phyloP scores from a whole-genome alignment of 2,797 vertebrate species.

The Cryptoblepharus egeriae region DNA sequence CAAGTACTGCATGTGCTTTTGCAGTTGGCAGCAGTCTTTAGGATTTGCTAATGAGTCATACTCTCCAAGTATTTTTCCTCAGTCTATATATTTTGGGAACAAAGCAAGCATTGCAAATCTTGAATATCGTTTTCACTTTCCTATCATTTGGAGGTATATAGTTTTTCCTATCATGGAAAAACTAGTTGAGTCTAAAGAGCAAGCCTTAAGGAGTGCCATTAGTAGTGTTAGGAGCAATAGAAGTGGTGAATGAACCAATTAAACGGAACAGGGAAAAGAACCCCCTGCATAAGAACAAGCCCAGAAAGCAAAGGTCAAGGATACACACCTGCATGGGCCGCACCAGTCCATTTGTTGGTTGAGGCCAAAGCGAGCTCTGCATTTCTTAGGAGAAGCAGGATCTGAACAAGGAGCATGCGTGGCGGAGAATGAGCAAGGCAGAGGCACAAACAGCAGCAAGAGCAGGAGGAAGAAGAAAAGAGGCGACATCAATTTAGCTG shows the following conservation, averaged over 20 bases:
- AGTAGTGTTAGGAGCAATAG: constrained; percentile 50
- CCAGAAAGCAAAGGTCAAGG: constrained; percentile 66
- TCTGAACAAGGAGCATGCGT: constrained; percentile 93
- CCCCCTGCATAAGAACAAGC: constrained; percentile 23
- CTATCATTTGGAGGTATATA: not conserved
- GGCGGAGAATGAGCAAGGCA: constrained; percentile 76
- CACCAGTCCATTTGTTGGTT: constrained; percentile 99
- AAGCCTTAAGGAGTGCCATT: not conserved
- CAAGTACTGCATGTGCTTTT: too few species aligned
- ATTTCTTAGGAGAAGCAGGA: constrained; percentile 99
- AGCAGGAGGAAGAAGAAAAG: constrained; percentile 79
- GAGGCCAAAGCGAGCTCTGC: constrained; percentile 99
- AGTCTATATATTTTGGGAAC: not conserved
- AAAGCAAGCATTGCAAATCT: not conserved
- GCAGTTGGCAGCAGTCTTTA: not conserved
- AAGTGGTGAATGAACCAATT: not conserved
- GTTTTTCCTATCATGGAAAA: too few species aligned
- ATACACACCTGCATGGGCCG: constrained; percentile 99
- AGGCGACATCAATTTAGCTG: constrained; percentile 80
- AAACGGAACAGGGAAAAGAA: not conserved
- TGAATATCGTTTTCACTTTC: not conserved
- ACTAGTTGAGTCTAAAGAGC: not conserved
- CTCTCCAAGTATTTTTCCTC: too few species aligned
- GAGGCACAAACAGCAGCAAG: constrained; percentile 74
- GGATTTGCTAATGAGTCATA: not conserved